phyloP scores from a whole-genome alignment of 2,113 vertebrate genomes.

The Cyanoramphus novaezelandiae region DNA sequence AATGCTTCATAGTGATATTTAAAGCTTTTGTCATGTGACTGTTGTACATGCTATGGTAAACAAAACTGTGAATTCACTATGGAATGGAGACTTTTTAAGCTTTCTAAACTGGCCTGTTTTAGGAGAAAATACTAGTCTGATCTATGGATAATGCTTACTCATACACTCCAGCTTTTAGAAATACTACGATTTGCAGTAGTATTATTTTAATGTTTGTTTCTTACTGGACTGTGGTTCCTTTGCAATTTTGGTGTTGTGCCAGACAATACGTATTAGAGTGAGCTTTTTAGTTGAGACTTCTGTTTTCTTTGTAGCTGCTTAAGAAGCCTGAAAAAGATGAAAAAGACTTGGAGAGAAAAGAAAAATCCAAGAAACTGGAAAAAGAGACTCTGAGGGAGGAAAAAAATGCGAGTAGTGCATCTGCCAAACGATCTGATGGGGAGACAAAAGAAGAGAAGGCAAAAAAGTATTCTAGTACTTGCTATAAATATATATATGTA shows the following conservation, averaged over 20 bases:
- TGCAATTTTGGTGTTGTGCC: slow-evolving; percentile 63
- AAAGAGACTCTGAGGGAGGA: slow-evolving; percentile 89
- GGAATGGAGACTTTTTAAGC: slow-evolving; percentile 52
- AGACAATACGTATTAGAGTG: slow-evolving; percentile 41
- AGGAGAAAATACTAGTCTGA: slow-evolving; percentile 49
- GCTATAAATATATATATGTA: slow-evolving; percentile 60
- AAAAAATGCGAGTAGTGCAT: slow-evolving; percentile 74
- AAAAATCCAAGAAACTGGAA: slow-evolving; percentile 89
- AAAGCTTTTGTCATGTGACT: slow-evolving; percentile 43
- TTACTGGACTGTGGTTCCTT: slow-evolving; percentile 24
- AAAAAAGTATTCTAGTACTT: slow-evolving; percentile 81
- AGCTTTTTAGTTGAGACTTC: slow-evolving; percentile 68
- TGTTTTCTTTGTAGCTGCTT: slow-evolving; percentile 85
- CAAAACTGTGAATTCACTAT: slow-evolving; percentile 18
- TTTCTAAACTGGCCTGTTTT: slow-evolving; percentile 29
- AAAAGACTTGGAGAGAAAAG: slow-evolving; percentile 88
- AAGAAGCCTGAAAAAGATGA: slow-evolving; percentile 95
- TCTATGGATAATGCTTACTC: slow-evolving; percentile 62
- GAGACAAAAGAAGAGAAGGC: slow-evolving; percentile 89
- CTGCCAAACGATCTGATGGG: slow-evolving; percentile 83
- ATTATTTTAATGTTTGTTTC: not conserved
- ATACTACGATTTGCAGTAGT: not conserved
- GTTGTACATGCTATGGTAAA: slow-evolving; percentile 47
- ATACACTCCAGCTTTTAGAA: slow-evolving; percentile 67
- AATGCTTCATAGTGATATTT: slow-evolving; percentile 32